Evolutionary conservation across 1,140 invertebrate genomes (phyloP), one percentile per base, ranked within the genome.

Genomic region (Bombus pascuorum): DNA sequence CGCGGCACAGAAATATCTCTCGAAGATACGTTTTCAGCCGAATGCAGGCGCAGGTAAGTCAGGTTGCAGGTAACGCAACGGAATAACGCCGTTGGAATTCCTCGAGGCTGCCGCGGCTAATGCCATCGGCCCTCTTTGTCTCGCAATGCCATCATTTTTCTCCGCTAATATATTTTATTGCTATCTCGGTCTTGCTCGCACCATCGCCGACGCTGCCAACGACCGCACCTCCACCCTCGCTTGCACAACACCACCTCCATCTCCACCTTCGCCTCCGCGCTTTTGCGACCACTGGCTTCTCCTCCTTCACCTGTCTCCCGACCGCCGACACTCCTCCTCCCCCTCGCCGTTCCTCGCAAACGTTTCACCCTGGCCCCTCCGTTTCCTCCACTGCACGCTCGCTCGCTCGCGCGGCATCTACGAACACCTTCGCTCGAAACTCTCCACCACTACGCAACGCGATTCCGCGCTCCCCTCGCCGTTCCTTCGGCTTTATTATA

Each of bases 131-230:
- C 82, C 91, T 93, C 92, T 94, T 94, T 93, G 94, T 94, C 93
- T 93, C 91, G 91, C 89, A 75, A 87, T 93, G 91, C 91, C 93
- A 94, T 93, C 94, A 94, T 94, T 94, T 94, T 94, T 94, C 93
- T 94, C 93, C 83, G 90, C 92, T 94, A 94, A 94, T 94, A 95
- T 94, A 95, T 95, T 95, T 94, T 95, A 94, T 95, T 94, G 93
- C 93, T 89, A 88, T 93, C 90, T 91, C 87, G 78, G 91, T 91
- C 89, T 91, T 87, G 39, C 86, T 88, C 79, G 85, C 87, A 78
- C 86, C 73, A 42, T 73, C 85, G 57, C 37, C 70, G 83, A 62
- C 81, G 39, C 37, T 70, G 32, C 34, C 86, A 83, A 85, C 89
- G 85, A 83, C 90, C 80, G 82, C 88, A 82, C 90, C 80, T 32